Percentiles rank a stretch among this genome's conserved stretches.
Conservation (phyloP, 2,888 invertebrate genomes). For the Apotomis betuletana region DNA sequence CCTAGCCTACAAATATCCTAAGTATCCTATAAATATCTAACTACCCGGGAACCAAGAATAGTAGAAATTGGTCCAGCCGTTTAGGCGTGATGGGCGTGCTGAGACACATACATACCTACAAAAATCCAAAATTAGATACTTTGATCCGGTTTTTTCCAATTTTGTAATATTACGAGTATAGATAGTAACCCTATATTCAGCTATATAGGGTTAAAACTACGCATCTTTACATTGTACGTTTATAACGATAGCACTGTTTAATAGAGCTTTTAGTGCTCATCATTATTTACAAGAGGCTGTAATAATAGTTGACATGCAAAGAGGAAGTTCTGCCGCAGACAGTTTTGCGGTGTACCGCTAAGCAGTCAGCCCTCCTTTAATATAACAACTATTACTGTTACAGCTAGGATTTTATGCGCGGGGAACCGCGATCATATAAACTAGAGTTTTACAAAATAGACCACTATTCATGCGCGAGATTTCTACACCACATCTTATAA, state of each 20-base stretch:
- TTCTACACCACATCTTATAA: conserved; percentile 12
- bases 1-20: too few species aligned
- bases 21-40: too few species aligned
- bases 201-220: neutral
- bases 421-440: conserved; percentile 56
- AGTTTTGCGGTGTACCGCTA: conserved; percentile 70
- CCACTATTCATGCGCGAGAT: conserved; percentile 11
- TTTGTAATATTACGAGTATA: too few species aligned
- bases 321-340: conserved; percentile 59
- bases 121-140: too few species aligned
- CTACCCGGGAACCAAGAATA: too few species aligned
- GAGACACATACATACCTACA: too few species aligned
- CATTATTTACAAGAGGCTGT: conserved; percentile 40
- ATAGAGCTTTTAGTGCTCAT: conserved; percentile 28
- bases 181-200: too few species aligned
- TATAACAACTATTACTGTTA: conserved; percentile 60
- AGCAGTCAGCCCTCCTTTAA: conserved; percentile 57
- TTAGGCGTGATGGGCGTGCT: too few species aligned
- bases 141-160: too few species aligned
- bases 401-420: conserved; percentile 55
- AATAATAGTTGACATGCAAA: conserved; percentile 54
- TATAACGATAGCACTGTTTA: conserved; percentile 6
- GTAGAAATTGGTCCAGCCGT: too few species aligned
- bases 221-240: conserved; percentile 7
- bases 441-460: conserved; percentile 43